phyloP scores from a whole-genome alignment of 2,113 vertebrate genomes.

The Eurypyga helias region DNA sequence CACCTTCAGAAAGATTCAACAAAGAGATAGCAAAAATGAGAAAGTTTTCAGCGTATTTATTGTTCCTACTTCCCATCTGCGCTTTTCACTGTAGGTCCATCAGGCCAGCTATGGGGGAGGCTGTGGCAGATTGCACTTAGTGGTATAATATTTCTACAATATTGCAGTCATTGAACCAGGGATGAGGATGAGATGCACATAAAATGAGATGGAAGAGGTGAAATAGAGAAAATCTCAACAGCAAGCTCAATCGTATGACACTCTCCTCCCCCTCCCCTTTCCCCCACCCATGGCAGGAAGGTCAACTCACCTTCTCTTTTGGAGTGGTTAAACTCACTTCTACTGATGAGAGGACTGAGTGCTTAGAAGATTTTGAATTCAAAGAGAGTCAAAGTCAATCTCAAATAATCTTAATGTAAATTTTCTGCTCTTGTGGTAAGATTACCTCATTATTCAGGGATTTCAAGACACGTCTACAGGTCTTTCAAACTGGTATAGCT shows the following conservation, averaged over 20 bases:
- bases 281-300: not conserved
- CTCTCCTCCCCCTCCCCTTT: not conserved
- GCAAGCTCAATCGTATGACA: not conserved
- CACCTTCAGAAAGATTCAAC: not conserved
- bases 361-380: not conserved
- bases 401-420: slow-evolving; percentile 55
- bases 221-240: not conserved
- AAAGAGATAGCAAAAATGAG: not conserved
- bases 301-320: not conserved
- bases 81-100: not conserved
- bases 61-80: not conserved
- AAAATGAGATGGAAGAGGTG: not conserved
- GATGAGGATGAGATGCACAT: not conserved
- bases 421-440: slow-evolving; percentile 7
- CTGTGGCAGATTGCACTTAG: not conserved
- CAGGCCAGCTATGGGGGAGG: not conserved
- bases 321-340: not conserved
- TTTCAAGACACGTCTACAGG: not conserved
- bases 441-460: slow-evolving; percentile 37
- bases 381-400: slow-evolving; percentile 2
- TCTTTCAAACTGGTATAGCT: not conserved
- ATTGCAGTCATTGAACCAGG: not conserved
- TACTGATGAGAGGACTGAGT: not conserved
- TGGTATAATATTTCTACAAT: not conserved
- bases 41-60: not conserved